Conservation (phyloP, 2,888 invertebrate genomes). For the Troides helena region DNA sequence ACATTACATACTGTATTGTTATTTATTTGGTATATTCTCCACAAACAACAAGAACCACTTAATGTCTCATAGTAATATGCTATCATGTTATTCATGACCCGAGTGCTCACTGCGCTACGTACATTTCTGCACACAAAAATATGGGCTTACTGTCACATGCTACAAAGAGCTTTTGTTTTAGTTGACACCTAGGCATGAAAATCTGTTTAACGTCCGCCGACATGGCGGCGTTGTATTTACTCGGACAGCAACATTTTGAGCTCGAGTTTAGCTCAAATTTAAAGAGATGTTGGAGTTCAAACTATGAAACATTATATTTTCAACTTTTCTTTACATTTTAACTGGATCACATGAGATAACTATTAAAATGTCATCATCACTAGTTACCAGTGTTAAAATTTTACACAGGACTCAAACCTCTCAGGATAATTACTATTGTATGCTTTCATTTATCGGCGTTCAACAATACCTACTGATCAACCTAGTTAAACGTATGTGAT, state of each 20-base stretch:
- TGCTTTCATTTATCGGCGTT: too few relatives aligned
- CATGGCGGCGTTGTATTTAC: background rate
- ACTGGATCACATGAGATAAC: too few relatives aligned
- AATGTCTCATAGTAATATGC: background rate
- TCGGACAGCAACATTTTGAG: slow-evolving; percentile 7
- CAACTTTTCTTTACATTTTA: too few relatives aligned
- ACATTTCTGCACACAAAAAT: slow-evolving; percentile 11
- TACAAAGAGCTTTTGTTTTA: slow-evolving; percentile 16
- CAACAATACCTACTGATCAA: too few relatives aligned
- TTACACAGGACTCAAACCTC: too few relatives aligned
- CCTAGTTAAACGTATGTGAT: too few relatives aligned
- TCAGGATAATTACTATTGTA: too few relatives aligned
- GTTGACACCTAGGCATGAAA: slow-evolving; percentile 15
- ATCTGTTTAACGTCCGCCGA: slow-evolving; percentile 9
- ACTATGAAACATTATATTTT: background rate
- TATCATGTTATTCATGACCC: background rate
- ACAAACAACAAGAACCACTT: background rate
- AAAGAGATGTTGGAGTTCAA: background rate
- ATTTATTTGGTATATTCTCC: background rate
- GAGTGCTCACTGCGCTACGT: background rate
- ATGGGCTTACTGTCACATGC: slow-evolving; percentile 13
- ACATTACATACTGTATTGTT: too few relatives aligned
- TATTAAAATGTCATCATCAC: too few relatives aligned
- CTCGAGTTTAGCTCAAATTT: background rate
- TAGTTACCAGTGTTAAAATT: too few relatives aligned